Evolutionary conservation across 2,888 invertebrate species (phyloP).

Genomic region (Amphipoea lucens): DNA sequence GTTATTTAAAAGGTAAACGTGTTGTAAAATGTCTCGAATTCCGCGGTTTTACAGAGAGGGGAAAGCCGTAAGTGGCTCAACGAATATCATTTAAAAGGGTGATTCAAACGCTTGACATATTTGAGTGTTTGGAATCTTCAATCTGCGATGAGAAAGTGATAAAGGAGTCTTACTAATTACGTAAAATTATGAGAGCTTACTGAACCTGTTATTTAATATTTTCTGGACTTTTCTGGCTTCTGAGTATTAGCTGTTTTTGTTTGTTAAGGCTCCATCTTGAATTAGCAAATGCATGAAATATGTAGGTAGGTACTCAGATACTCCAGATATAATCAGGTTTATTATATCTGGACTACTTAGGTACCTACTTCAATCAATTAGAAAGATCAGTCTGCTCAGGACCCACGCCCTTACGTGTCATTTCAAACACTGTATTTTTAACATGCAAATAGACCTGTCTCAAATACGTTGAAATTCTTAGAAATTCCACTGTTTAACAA

Average conservation of each 20-base stretch:
- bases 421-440: not conserved
- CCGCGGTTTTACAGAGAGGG: constrained; percentile 61
- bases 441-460: constrained; percentile 3
- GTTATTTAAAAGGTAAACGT: constrained; percentile 49
- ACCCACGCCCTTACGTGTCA: not conserved
- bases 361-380: constrained; percentile 13
- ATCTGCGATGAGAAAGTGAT: constrained; percentile 6
- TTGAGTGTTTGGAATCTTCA: constrained; percentile 39
- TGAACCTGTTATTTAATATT: not conserved
- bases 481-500: not conserved
- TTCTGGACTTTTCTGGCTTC: not conserved
- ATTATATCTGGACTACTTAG: not conserved
- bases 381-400: not conserved
- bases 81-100: constrained; percentile 61
- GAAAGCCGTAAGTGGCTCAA: constrained; percentile 63
- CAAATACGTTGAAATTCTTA: constrained; percentile 10
- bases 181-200: not conserved
- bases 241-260: not conserved
- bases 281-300: no score
- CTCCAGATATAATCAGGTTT: not conserved
- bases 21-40: constrained; percentile 64
- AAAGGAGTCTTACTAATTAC: constrained; percentile 19
- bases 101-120: constrained; percentile 41
- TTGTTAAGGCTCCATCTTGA: not conserved
- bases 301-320: not conserved